Conservation (phyloP, 2,113 vertebrate genomes). For the Pleuronectes platessa region DNA sequence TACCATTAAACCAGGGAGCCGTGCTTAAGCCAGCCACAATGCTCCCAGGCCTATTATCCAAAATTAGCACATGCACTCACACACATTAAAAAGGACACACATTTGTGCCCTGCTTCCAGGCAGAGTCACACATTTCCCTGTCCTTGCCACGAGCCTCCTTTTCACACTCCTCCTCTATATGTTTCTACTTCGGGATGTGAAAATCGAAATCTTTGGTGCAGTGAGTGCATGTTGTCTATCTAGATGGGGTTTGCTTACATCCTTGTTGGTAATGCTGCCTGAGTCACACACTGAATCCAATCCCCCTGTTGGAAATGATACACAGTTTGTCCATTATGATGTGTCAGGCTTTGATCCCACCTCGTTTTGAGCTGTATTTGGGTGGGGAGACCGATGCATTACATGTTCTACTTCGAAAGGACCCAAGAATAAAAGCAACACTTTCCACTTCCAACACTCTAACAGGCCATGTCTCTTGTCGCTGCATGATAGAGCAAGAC, state of each 20-base stretch:
- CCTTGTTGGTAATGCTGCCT: conserved; percentile 9
- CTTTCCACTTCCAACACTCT: conserved; percentile 17
- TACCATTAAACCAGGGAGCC: conserved; percentile 70
- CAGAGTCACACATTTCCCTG: conserved; percentile 27
- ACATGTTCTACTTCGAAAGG: conserved; percentile 17
- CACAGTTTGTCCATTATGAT: conserved; percentile 55
- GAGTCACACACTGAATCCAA: conserved; percentile 30
- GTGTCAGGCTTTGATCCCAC: conserved; percentile 37
- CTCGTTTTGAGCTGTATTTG: conserved; percentile 26
- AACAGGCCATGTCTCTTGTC: conserved; percentile 67
- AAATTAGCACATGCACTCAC: conserved; percentile 59
- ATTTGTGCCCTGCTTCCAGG: conserved; percentile 30
- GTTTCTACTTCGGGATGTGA: conserved; percentile 41
- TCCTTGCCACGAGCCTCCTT: conserved; percentile 41
- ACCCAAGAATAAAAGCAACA: conserved; percentile 10
- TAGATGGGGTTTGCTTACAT: conserved; percentile 29
- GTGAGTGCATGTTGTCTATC: conserved; percentile 28
- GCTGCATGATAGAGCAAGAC: neutral
- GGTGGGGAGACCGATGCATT: conserved; percentile 37
- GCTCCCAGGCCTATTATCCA: conserved; percentile 69
- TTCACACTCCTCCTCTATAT: conserved; percentile 52
- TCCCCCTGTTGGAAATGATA: conserved; percentile 34
- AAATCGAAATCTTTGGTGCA: conserved; percentile 20
- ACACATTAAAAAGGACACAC: conserved; percentile 36
- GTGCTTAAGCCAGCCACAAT: conserved; percentile 53